Conservation (phyloP, 2,797 vertebrate genomes). For the Spatula clypeata region DNA sequence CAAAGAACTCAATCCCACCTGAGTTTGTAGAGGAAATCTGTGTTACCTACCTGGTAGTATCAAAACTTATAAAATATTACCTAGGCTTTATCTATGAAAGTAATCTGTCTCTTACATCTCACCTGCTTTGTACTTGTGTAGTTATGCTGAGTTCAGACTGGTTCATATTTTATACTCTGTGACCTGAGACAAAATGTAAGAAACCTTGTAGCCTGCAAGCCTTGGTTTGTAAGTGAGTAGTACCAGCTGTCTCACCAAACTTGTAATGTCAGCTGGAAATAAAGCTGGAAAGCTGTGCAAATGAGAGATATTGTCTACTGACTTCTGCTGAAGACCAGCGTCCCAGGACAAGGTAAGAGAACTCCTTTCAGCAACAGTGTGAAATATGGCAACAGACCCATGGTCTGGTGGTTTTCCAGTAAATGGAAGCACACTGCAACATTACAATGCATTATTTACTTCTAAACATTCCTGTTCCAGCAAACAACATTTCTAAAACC, state of each 20-base stretch:
- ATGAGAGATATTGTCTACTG: background rate
- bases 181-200: background rate
- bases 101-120: background rate
- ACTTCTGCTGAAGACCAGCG: background rate
- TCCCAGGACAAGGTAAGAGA: accelerated
- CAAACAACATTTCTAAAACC: background rate
- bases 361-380: background rate
- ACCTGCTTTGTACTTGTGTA: background rate
- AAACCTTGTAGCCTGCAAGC: background rate
- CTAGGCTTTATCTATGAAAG: background rate
- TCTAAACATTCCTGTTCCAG: background rate
- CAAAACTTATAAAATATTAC: background rate
- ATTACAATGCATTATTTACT: background rate
- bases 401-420: background rate
- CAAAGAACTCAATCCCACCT: background rate
- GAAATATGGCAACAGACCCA: background rate
- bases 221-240: background rate
- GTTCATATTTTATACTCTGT: background rate
- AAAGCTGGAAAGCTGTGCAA: background rate
- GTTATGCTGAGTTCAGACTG: background rate
- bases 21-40: background rate
- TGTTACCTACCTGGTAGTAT: background rate
- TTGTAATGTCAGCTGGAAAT: background rate
- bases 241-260: background rate
- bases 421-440: background rate